These are phyloP conservation scores for Ptilonorhynchus violaceus DNA, from an alignment of 2,113 vertebrate species.

Conservation along the genomic window DNA sequence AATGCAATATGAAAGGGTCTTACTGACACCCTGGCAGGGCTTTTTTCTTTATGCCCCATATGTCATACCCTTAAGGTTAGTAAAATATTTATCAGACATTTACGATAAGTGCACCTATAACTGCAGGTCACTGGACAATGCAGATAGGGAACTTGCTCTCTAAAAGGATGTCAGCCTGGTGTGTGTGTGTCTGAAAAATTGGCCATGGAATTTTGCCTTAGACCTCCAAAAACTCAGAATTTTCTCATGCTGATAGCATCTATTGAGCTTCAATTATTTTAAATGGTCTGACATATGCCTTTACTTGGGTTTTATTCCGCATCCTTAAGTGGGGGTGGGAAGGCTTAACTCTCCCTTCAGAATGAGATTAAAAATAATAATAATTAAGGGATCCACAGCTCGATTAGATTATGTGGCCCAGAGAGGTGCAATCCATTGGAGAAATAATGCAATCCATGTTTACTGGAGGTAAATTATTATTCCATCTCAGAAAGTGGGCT, in stretches of 20 bases:
- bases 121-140: conserved; percentile 2
- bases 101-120: neutral
- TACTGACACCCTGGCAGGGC: conserved; percentile 22
- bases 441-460: neutral
- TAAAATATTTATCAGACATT: conserved; percentile 68
- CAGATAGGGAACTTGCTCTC: neutral
- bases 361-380: conserved; percentile 30
- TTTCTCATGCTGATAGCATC: neutral
- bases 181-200: neutral
- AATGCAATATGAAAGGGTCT: conserved; percentile 61
- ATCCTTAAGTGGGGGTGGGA: neutral
- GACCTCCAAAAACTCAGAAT: neutral
- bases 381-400: neutral
- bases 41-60: conserved; percentile 50
- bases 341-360: neutral
- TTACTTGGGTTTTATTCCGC: neutral
- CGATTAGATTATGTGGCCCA: neutral
- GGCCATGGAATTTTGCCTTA: neutral
- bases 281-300: neutral
- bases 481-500: conserved; percentile 39
- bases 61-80: conserved; percentile 55
- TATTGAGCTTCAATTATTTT: neutral
- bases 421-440: conserved; percentile 4
- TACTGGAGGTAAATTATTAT: conserved; percentile 50
- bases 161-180: neutral